Percentiles rank a stretch among this genome's conserved stretches.
These are phyloP conservation scores for Zeuzera pyrina DNA, from an alignment of 2,888 invertebrate genomes.

Conservation along the genomic window DNA sequence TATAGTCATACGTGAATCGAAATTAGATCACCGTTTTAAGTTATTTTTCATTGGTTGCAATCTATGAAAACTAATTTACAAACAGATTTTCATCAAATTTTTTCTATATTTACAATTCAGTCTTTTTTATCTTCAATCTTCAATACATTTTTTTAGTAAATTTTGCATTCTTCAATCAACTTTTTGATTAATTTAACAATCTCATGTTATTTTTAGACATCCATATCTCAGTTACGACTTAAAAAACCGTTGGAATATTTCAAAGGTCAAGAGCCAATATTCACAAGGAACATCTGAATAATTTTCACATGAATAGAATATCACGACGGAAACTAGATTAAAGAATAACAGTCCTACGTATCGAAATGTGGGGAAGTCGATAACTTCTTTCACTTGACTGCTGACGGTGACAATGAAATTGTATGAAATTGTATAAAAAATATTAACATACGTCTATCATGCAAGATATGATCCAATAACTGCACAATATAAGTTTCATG, in stretches of 20 bases:
- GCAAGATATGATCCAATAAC: constrained; percentile 58
- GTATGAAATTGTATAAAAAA: constrained; percentile 26
- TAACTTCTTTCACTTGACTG: constrained; percentile 30
- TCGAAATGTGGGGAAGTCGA: constrained; percentile 27
- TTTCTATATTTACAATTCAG: no score
- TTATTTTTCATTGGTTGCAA: no score
- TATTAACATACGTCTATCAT: constrained; percentile 68
- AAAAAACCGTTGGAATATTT: constrained; percentile 44
- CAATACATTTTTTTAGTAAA: no score
- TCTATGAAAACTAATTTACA: no score
- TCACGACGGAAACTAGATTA: constrained; percentile 56
- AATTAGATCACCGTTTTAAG: no score
- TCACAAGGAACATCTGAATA: background rate
- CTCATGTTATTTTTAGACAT: no score
- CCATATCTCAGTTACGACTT: constrained; percentile 29
- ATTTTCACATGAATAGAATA: constrained; percentile 47
- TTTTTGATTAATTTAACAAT: no score
- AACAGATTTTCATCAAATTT: no score
- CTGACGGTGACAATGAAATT: constrained; percentile 37
- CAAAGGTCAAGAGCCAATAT: constrained; percentile 39
- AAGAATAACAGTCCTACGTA: constrained; percentile 57
- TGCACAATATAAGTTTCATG: constrained; percentile 45
- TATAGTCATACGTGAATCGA: no score
- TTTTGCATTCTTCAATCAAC: no score
- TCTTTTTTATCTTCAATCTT: no score